Conservation (phyloP, 2,888 invertebrate genomes). For the Ophraella communa region DNA sequence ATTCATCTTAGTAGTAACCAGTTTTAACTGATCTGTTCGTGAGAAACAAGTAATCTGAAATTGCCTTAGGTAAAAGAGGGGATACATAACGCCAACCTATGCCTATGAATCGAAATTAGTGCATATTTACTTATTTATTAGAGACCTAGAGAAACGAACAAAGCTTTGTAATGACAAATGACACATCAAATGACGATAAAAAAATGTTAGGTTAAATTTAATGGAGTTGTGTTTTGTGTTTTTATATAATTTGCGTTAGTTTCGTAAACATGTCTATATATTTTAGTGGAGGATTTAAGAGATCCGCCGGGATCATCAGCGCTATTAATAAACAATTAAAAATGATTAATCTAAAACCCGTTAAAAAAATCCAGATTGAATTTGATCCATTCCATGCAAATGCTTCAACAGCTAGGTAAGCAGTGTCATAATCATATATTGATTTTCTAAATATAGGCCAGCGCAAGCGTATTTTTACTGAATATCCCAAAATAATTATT, state of each 20-base stretch:
- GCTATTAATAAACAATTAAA: constrained; percentile 77
- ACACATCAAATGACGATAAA: too few species aligned
- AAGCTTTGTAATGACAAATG: too few species aligned
- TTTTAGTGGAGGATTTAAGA: constrained; percentile 70
- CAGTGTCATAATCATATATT: constrained; percentile 41
- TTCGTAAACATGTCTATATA: constrained; percentile 73
- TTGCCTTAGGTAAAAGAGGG: too few species aligned
- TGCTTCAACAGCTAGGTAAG: constrained; percentile 66
- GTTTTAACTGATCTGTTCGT: not conserved
- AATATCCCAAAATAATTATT: constrained; percentile 44
- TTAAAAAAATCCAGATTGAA: constrained; percentile 76
- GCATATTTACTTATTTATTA: too few species aligned
- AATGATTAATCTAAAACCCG: constrained; percentile 77
- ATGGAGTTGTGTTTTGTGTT: not conserved
- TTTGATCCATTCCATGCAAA: constrained; percentile 86
- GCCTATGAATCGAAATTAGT: too few species aligned
- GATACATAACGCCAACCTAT: too few species aligned
- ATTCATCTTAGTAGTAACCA: not conserved
- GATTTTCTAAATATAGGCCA: constrained; percentile 52
- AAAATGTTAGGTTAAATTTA: not conserved
- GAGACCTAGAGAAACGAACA: too few species aligned
- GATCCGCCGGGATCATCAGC: constrained; percentile 73
- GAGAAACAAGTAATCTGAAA: not conserved
- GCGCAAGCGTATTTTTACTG: constrained; percentile 43
- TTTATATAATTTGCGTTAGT: not conserved